Evolutionary conservation across 2,113 vertebrate species (phyloP).

Genomic region (Bucco capensis): DNA sequence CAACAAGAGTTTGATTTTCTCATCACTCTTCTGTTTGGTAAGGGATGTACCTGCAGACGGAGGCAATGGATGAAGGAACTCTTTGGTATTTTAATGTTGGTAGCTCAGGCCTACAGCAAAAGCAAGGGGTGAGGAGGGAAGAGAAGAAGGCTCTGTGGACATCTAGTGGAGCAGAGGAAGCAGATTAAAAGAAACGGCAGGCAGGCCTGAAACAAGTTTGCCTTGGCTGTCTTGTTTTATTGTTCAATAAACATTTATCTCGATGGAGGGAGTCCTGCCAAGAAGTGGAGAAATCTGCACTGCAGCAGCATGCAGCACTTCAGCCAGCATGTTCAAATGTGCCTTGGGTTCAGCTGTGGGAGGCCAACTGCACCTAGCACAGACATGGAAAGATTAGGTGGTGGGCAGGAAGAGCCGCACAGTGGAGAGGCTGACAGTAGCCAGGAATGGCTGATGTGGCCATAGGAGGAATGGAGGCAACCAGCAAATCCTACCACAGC

Average conservation of each 20-base stretch:
- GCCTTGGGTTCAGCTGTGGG: background rate
- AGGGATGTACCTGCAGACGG: background rate
- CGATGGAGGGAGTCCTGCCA: background rate
- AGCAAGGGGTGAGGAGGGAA: background rate
- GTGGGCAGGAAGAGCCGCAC: background rate
- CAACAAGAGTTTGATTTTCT: background rate
- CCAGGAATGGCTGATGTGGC: background rate
- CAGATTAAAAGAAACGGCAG: fast-evolving
- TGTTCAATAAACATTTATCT: background rate
- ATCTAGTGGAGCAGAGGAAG: background rate
- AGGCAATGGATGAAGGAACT: background rate
- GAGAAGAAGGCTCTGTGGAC: background rate
- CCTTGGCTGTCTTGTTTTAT: background rate
- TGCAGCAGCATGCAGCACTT: background rate
- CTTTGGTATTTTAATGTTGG: background rate
- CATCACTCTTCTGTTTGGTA: background rate
- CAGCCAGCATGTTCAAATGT: background rate
- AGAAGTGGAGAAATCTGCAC: background rate
- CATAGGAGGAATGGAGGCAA: background rate
- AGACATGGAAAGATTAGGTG: background rate
- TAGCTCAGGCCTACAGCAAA: background rate
- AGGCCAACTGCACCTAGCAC: background rate
- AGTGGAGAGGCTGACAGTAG: background rate
- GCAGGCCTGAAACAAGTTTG: background rate
- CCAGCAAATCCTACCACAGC: background rate